Percentiles rank a stretch among this genome's conserved stretches.
These are phyloP conservation scores for Brachypodius melanocephalos DNA, from an alignment of 2,113 vertebrate species.

Conservation along the genomic window DNA sequence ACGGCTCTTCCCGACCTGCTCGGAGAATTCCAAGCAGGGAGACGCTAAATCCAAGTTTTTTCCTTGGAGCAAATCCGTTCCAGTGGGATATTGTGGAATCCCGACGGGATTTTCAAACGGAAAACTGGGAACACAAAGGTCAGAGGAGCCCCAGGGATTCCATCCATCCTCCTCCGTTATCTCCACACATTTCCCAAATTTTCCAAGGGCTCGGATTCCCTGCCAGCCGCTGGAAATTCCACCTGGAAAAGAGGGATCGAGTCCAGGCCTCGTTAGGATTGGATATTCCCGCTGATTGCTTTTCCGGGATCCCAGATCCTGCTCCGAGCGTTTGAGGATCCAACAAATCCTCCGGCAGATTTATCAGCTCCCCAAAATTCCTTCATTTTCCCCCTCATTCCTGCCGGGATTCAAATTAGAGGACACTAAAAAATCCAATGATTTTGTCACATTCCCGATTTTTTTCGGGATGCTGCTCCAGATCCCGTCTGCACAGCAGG, in stretches of 20 bases:
- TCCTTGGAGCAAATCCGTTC: too few species aligned
- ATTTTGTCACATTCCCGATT: background rate
- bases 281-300: background rate
- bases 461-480: background rate
- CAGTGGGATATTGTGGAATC: too few species aligned
- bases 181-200: background rate
- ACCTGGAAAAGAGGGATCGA: accelerated
- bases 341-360: slow-evolving; percentile 78
- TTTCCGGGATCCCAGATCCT: background rate
- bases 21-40: too few species aligned
- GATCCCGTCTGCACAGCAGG: background rate
- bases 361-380: background rate
- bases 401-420: accelerated
- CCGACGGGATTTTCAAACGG: too few species aligned
- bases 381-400: background rate
- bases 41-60: too few species aligned
- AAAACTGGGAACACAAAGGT: too few species aligned
- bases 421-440: background rate
- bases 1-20: too few species aligned
- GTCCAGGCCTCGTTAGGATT: background rate
- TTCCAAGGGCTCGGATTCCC: background rate
- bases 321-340: slow-evolving; percentile 70
- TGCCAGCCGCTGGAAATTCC: background rate
- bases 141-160: too few species aligned
- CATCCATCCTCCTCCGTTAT: too few species aligned